Conservation (phyloP, 2,113 vertebrate species). For the Cephalopterus ornatus region DNA sequence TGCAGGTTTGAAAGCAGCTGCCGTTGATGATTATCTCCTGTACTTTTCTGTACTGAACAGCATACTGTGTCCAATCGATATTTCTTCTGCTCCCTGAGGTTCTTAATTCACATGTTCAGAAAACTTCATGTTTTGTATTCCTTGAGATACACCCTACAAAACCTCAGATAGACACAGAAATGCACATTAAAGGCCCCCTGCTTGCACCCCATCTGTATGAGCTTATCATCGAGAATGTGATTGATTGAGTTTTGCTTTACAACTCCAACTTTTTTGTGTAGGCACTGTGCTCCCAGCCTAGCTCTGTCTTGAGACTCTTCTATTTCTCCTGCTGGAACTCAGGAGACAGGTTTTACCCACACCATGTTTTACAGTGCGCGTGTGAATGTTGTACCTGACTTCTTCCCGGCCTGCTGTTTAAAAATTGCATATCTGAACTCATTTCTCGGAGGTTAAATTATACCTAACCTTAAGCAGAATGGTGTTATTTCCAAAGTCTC, state of each 20-base stretch:
- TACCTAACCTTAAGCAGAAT: neutral
- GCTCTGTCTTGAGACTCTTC: neutral
- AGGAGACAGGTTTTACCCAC: neutral
- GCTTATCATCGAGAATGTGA: neutral
- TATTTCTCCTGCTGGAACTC: neutral
- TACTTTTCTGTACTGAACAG: slow-evolving; percentile 30
- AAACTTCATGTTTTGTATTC: slow-evolving; percentile 59
- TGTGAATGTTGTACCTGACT: neutral
- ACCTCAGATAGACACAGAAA: neutral
- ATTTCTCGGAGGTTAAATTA: slow-evolving; percentile 15
- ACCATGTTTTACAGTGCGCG: neutral
- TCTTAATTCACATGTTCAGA: slow-evolving; percentile 58
- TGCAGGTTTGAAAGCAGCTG: neutral
- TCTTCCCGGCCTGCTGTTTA: neutral
- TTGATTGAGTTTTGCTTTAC: neutral
- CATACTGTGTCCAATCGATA: slow-evolving; percentile 60
- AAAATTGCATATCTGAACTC: neutral
- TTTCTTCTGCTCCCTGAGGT: slow-evolving; percentile 57
- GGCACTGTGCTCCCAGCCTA: neutral
- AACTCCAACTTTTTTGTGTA: neutral
- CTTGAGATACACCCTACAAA: neutral
- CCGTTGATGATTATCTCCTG: slow-evolving; percentile 11
- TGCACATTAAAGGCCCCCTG: neutral
- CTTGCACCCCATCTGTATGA: neutral
- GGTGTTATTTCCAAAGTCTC: neutral